Evolutionary conservation across 2,113 vertebrate species (phyloP).

Genomic region (Carlito syrichta): DNA sequence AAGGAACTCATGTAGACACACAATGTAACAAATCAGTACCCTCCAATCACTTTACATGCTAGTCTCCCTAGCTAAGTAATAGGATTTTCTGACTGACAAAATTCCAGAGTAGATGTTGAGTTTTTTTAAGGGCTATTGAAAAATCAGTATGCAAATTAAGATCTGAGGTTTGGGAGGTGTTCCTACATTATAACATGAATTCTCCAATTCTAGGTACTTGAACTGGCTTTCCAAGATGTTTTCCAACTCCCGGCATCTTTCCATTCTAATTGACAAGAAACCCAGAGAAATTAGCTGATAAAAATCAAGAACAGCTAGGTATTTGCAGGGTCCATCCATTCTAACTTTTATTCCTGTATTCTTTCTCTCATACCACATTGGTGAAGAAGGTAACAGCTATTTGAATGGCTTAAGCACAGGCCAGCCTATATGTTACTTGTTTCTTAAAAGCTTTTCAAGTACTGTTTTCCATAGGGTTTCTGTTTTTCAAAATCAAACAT

Average conservation of each 20-base stretch:
- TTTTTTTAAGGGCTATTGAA: not conserved
- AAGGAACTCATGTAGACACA: not conserved
- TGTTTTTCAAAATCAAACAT: not conserved
- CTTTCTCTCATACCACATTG: not conserved
- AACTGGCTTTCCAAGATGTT: not conserved
- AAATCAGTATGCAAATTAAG: not conserved
- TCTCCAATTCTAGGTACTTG: not conserved
- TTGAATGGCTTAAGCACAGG: not conserved
- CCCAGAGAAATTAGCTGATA: not conserved
- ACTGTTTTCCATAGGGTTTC: not conserved
- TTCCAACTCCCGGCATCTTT: not conserved
- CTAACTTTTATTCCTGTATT: not conserved
- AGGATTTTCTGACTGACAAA: not conserved
- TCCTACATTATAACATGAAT: not conserved
- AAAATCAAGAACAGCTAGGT: not conserved
- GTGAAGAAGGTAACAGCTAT: not conserved
- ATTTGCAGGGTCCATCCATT: not conserved
- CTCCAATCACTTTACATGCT: not conserved
- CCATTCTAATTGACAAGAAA: not conserved
- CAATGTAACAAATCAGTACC: not conserved
- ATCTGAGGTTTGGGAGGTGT: not conserved
- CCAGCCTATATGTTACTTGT: not conserved
- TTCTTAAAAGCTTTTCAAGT: constrained; percentile 3
- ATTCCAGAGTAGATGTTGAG: not conserved
- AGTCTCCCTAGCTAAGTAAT: not conserved